Evolutionary conservation across 2,797 vertebrate species (phyloP), one percentile per base, ranked within the genome.

Genomic region (Hippopotamyrus pictus): DNA sequence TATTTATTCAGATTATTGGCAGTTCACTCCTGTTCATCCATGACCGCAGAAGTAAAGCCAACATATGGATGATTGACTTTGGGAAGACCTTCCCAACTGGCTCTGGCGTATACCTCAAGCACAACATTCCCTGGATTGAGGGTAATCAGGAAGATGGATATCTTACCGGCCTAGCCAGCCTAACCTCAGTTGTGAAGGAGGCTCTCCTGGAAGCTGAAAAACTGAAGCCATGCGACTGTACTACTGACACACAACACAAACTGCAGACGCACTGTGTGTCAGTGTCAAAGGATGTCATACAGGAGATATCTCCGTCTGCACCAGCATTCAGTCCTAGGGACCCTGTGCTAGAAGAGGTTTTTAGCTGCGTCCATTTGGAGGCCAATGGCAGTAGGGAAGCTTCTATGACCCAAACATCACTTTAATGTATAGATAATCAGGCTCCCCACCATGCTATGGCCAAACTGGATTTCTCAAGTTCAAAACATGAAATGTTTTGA

Each of bases 21-120:
- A 97, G 97, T 92, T 98, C 97, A 17, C 96, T 98, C 14, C 97
- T 98, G 85, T 98, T 98, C n/a, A 96, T 98, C 89, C 97, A 98
- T 0, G 97, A 98, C 93, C 93, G 93, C 88, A 95, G 92, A 0
- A 94, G 93, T 92, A 96, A 95, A 92, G 96, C 97, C 92, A 97
- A 93, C 1, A 95, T 98, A 88, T 98, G 97, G 97, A 98, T 98
- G 97, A 98, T 98, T n/a, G 97, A 98, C 94, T 98, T 98, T 57
- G 97, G 97, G 83, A 98, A 98, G 93, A 98, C 97, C 0, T 94
- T 94, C 0, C 95, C 96, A 0, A 89, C 94, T 25, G 95, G 96
- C 0, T 92, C 94, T 9, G 90, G 91, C 0, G 89, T 90, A 19
- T 92, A 91, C 0, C 93, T 98, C 51, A 93, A 89, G 44, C 97